Evolutionary conservation across 2,113 vertebrate genomes (phyloP).

Genomic region (Petroica traversi): DNA sequence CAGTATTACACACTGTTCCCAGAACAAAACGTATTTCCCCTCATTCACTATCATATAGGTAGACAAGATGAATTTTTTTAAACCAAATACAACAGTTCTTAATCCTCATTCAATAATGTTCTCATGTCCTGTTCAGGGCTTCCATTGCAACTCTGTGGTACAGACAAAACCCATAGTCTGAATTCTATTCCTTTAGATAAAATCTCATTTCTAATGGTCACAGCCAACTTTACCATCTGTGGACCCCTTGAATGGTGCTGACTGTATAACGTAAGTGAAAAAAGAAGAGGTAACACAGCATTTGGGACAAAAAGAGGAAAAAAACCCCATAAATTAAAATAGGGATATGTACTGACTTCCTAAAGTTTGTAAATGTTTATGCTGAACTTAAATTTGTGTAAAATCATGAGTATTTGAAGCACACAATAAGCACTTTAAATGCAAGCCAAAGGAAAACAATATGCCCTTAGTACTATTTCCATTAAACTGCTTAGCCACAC

Average conservation of each 20-base stretch:
- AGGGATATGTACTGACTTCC: not conserved
- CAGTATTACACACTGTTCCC: not conserved
- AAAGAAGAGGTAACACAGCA: not conserved
- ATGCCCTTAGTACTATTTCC: conserved; percentile 18
- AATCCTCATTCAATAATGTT: not conserved
- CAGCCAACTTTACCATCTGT: not conserved
- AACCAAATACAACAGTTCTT: not conserved
- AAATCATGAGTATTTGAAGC: not conserved
- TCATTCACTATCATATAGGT: not conserved
- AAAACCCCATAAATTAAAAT: not conserved
- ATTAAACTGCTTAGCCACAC: conserved; percentile 61
- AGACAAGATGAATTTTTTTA: not conserved
- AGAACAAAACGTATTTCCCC: not conserved
- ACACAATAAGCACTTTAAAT: conserved; percentile 5
- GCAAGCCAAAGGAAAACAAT: conserved; percentile 12
- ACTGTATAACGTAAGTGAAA: not conserved
- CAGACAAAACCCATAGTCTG: not conserved
- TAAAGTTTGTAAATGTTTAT: not conserved
- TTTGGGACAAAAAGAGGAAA: not conserved
- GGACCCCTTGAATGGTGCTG: not conserved
- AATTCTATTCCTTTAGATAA: not conserved
- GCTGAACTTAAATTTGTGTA: not conserved
- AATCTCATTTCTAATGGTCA: not conserved
- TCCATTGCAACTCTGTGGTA: not conserved
- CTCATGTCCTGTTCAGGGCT: not conserved